Percentiles rank a stretch among this genome's conserved stretches.
phyloP scores from a whole-genome alignment of 2,888 invertebrate species.

The Elgonia sp. region DNA sequence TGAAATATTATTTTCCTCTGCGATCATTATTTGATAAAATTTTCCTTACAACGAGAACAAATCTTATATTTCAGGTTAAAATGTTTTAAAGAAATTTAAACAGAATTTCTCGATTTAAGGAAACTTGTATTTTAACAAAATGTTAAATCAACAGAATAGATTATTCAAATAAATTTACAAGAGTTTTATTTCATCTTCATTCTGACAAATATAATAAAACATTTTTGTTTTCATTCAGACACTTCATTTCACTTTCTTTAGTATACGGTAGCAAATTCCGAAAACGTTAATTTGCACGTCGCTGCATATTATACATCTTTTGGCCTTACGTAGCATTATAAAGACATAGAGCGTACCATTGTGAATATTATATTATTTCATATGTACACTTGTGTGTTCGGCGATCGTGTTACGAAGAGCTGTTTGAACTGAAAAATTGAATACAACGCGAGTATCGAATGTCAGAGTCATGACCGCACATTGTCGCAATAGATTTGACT shows the following conservation, averaged over 20 bases:
- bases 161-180: no score
- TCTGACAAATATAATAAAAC: not conserved
- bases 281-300: slow-evolving; percentile 28
- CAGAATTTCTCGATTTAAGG: no score
- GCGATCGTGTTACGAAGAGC: slow-evolving; percentile 49
- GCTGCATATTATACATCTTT: slow-evolving; percentile 2
- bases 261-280: not conserved
- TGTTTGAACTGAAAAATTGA: slow-evolving; percentile 49
- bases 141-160: no score
- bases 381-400: slow-evolving; percentile 3
- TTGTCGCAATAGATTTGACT: slow-evolving; percentile 63
- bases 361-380: slow-evolving; percentile 43
- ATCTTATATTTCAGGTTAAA: no score
- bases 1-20: not conserved
- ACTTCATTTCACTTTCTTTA: not conserved
- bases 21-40: no score
- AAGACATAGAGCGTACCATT: slow-evolving; percentile 24
- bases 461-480: slow-evolving; percentile 67
- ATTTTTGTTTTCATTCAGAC: not conserved
- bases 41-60: no score
- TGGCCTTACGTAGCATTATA: slow-evolving; percentile 1
- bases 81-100: no score
- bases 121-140: no score
- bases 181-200: no score
- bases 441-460: slow-evolving; percentile 47